A percentile compares a stretch with the other conserved stretches of the same genome.
Evolutionary conservation across 2,888 invertebrate genomes (phyloP).

Genomic region (Caenorhabditis sp.): DNA sequence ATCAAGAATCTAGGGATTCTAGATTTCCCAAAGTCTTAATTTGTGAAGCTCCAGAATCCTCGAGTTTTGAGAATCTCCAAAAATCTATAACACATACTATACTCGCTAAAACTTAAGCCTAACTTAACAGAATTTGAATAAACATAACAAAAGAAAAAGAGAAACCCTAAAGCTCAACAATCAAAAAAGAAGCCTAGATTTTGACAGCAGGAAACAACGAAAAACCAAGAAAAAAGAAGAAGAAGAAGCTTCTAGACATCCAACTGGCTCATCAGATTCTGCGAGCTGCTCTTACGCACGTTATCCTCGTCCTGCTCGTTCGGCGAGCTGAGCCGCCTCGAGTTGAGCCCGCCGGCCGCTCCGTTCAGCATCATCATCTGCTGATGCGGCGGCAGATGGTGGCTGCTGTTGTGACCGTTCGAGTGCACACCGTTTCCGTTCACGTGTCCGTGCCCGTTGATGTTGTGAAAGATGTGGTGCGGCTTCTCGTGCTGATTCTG

Average conservation of each 20-base stretch:
- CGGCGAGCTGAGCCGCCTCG: conserved; percentile 56
- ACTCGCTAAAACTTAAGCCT: too few relatives aligned
- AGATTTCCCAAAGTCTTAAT: too few relatives aligned
- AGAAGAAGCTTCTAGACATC: conserved; percentile 24
- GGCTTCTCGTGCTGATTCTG: not conserved
- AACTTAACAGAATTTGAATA: too few relatives aligned
- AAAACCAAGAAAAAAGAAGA: too few relatives aligned
- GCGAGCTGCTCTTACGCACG: conserved; percentile 37
- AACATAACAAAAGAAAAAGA: conserved; percentile 4
- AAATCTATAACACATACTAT: not conserved
- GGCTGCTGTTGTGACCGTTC: conserved; percentile 19
- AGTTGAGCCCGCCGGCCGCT: conserved; percentile 24
- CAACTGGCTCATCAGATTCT: conserved; percentile 35
- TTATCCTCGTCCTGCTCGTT: conserved; percentile 65
- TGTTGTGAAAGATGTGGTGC: not conserved
- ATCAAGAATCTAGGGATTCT: too few relatives aligned
- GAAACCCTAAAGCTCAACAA: too few relatives aligned
- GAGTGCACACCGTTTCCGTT: conserved; percentile 13
- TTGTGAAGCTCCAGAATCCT: too few relatives aligned
- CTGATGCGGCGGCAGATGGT: conserved; percentile 15
- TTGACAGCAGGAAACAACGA: not conserved
- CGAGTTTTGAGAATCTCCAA: too few relatives aligned
- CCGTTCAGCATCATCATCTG: conserved; percentile 23
- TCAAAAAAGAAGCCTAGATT: too few relatives aligned
- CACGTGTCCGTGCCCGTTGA: conserved; percentile 35